Evolutionary conservation across 2,113 vertebrate genomes (phyloP), one percentile per base, ranked within the genome.

Genomic region (Phoenicopterus ruber): DNA sequence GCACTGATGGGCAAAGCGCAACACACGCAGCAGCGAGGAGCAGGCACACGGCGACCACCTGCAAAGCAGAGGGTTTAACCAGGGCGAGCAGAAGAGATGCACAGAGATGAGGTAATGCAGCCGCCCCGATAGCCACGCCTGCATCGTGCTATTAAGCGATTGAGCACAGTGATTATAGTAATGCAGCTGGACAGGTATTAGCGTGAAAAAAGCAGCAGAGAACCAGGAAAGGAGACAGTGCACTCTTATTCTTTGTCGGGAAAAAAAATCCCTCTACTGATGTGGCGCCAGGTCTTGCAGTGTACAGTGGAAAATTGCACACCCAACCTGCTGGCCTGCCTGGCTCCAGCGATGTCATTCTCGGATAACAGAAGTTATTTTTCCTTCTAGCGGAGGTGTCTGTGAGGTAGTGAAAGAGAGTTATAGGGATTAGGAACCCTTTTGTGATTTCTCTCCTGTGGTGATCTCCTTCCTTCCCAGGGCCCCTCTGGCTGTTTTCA

Each of bases 401-500:
- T 95, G 62, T 79, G 91, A 94, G 54, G 73, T 69, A 97, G 91
- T 13, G n/a, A 69, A 86, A 78, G 94, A 76, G 55, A 31, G 81
- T 95, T 85, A 85, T 7, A 57, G 91, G 93, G 96, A 97, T 96
- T 97, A 96, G 93, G 86, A 94, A 31, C 73, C 80, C 88, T 94
- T 95, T 93, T 95, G 94, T 96, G 77, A 20, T 82, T 66, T 77
- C n/a, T 50, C 77, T 95, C 34, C 38, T 4, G 19, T 86, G 55
- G 29, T 87, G 96, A 94, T 90, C 91, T 49, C 91, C 84, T 94
- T 92, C 91, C 93, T 94, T 76, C 91, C 93, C 28, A 1, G 3
- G 22, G 70, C 70, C 95, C 94, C 94, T 95, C 79, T 50, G 95
- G 94, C 89, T 95, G 88, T 96, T 97, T 96, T 93, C 85, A 42